phyloP scores from a whole-genome alignment of 2,113 vertebrate species.

The Aleadryas rufinucha region DNA sequence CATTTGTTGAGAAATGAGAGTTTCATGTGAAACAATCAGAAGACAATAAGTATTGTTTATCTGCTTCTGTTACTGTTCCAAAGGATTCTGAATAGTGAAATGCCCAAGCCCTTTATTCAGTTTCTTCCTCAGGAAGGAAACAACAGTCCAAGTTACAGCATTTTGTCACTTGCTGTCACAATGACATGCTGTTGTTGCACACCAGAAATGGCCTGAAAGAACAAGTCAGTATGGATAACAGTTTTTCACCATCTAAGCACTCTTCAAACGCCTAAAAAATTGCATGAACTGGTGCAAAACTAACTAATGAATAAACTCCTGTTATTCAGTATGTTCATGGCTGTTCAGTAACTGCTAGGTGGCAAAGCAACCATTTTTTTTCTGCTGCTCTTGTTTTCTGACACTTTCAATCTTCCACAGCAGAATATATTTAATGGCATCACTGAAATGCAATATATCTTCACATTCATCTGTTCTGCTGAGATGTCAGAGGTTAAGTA shows the following conservation, averaged over 20 bases:
- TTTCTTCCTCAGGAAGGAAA: not conserved
- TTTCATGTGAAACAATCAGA: not conserved
- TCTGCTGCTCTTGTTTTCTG: not conserved
- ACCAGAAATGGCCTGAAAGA: not conserved
- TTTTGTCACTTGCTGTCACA: not conserved
- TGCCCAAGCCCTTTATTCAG: not conserved
- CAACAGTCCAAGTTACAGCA: not conserved
- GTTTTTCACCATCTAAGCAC: not conserved
- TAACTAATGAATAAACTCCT: not conserved
- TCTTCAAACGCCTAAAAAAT: not conserved
- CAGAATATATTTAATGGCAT: not conserved
- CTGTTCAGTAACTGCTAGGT: not conserved
- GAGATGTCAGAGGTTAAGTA: not conserved
- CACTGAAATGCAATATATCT: not conserved
- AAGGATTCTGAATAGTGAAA: not conserved
- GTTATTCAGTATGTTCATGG: not conserved
- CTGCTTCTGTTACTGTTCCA: not conserved
- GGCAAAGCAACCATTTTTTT: not conserved
- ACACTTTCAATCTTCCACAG: not conserved
- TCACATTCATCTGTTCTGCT: not conserved
- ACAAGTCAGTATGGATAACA: not conserved
- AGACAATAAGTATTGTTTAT: not conserved
- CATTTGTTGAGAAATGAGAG: not conserved
- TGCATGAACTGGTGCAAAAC: not conserved
- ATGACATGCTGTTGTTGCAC: not conserved